Base-by-base conservation (phyloP, 2,888 invertebrate genomes). In the Byasa hedistus region DNA sequence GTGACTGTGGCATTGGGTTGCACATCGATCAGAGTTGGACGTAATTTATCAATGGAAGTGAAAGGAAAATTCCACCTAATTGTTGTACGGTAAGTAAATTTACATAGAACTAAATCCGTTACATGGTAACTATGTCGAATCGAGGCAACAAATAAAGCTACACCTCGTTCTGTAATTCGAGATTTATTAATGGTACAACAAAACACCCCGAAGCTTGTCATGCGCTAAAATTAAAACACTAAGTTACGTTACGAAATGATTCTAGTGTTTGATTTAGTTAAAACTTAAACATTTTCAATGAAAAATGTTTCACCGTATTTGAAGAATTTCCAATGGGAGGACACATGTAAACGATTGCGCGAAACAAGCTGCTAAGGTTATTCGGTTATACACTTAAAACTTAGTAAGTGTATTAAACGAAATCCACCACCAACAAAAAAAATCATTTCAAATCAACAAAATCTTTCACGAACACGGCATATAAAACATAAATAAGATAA, bases 371-470 rank as follows among this genome's bases (percentile, higher is more conserved):
- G 60, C 66, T 68, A 72, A 72, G 75, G 76, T 74, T 69, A 72
- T 76, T 75, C 74, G 68, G 76, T 75, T 77, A 77, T 76, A 63
- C 72, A 66, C 71, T 73, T 70, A 74, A 75, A 77, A 77, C 77
- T 81, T 82, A 79, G 85, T 88, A 85, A 88, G 88, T 89, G 87
- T 89, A 90, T 90, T 90, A 91, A 87, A 91, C 89, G 90, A 91
- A 91, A 91, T 91, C 91, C 91, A 91, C 91, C 91, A 91, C 91
- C 91, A 91, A 90, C 90, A 91, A 88, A 90, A 91, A 90, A 88
- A 84, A 83, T 86, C 85, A 89, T 89, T 87, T 88, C 88, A 91
- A 89, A 85, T 64, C 60, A 67, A 67, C 59, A 67, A 90, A 89
- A 89, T 91, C 84, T 84, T 91, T 90, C 89, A 91, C 88, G 91